Percentiles rank a stretch among this genome's conserved stretches.
Evolutionary conservation across 2,113 vertebrate species (phyloP).

Genomic region (Ramphastos sulfuratus): DNA sequence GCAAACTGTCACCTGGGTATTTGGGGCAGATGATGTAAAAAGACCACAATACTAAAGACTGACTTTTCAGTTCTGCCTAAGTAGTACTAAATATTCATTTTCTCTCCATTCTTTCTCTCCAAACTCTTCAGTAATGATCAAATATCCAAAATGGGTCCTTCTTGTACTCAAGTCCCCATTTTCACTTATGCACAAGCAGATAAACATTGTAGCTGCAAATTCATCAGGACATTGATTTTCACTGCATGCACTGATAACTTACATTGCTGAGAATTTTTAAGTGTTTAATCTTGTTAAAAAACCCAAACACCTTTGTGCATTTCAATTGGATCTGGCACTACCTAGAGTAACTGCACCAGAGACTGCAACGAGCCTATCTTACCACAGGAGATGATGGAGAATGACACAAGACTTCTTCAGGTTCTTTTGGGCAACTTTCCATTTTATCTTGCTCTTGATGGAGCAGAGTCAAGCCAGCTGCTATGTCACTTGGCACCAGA

Average conservation of each 20-base stretch:
- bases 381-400: slow-evolving; percentile 80
- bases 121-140: not conserved
- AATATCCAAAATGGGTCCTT: not conserved
- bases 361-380: slow-evolving; percentile 35
- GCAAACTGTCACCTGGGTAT: not conserved
- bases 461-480: slow-evolving; percentile 91
- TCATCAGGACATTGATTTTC: not conserved
- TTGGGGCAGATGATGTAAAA: not conserved
- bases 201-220: not conserved
- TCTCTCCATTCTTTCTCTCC: not conserved
- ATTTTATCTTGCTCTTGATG: slow-evolving; percentile 94
- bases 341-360: not conserved
- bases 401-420: slow-evolving; percentile 72
- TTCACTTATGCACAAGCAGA: not conserved
- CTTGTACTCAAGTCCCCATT: not conserved
- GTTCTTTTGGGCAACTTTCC: slow-evolving; percentile 79
- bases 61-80: not conserved
- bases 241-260: not conserved
- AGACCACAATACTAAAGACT: not conserved
- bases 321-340: not conserved
- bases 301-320: not conserved
- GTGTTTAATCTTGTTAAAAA: not conserved
- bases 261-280: not conserved
- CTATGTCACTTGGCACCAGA: slow-evolving; percentile 94
- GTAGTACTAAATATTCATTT: not conserved